A percentile compares a stretch with the other conserved stretches of the same genome.
Conservation (phyloP, 2,888 invertebrate species). For the Sesamia inferens region DNA sequence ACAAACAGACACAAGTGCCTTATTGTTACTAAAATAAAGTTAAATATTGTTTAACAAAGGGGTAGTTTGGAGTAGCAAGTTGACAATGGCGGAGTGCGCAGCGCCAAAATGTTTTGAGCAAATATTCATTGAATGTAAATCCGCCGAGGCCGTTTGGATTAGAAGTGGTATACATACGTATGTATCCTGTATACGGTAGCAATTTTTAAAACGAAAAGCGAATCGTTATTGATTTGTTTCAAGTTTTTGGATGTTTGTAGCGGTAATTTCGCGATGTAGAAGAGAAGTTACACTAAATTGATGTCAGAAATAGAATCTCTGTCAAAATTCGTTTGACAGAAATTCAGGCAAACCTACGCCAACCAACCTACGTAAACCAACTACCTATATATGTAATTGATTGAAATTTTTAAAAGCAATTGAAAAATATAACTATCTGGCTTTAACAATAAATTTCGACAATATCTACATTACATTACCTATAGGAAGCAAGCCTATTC, state of each 20-base stretch:
- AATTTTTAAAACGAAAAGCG: constrained; percentile 64
- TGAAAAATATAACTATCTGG: neutral
- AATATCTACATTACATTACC: neutral
- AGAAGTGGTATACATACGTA: constrained; percentile 74
- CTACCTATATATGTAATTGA: neutral
- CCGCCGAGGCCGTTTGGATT: constrained; percentile 79
- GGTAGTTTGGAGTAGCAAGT: constrained; percentile 67
- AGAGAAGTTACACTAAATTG: neutral
- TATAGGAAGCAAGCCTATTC: neutral
- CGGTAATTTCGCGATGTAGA: neutral
- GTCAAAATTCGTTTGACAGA: neutral
- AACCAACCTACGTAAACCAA: no score
- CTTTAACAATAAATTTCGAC: neutral
- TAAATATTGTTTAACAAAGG: constrained; percentile 60
- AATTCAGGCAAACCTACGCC: neutral
- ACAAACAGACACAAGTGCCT: constrained; percentile 17
- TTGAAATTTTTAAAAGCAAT: neutral
- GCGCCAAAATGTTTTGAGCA: constrained; percentile 84
- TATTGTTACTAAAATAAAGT: constrained; percentile 61
- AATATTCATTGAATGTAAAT: constrained; percentile 87
- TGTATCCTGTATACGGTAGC: constrained; percentile 66
- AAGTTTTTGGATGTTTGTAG: constrained; percentile 12
- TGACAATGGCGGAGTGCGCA: constrained; percentile 76
- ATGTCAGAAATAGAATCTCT: neutral
- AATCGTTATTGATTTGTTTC: constrained; percentile 62